phyloP scores from a whole-genome alignment of 2,113 vertebrate genomes.

The Cacatua alba region DNA sequence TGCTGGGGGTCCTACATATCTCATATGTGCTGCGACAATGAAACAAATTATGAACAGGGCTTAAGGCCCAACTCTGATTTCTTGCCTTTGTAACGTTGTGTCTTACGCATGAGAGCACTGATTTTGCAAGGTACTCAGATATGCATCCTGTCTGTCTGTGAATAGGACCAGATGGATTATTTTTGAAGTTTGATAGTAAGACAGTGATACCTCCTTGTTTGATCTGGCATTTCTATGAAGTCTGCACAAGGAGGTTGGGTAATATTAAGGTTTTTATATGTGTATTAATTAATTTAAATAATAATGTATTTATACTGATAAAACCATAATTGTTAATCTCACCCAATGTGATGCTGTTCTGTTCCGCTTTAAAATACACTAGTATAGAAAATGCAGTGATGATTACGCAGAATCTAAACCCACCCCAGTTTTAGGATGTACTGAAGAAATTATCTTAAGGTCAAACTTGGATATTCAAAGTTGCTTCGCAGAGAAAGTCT shows the following conservation, averaged over 20 bases:
- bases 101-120: conserved; percentile 40
- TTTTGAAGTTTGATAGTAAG: background rate
- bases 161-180: background rate
- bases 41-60: conserved; percentile 75
- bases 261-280: background rate
- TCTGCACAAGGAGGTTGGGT: background rate
- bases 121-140: background rate
- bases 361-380: background rate
- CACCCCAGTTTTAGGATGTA: background rate
- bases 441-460: background rate
- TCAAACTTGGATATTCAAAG: background rate
- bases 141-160: background rate
- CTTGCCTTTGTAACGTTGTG: conserved; percentile 64
- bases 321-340: background rate
- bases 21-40: conserved; percentile 63
- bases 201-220: background rate
- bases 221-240: background rate
- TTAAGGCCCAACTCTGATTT: conserved; percentile 60
- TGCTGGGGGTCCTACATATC: conserved; percentile 65
- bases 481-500: background rate
- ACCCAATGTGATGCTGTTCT: background rate
- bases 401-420: background rate
- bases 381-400: background rate
- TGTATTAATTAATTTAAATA: background rate
- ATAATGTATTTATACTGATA: background rate